These are phyloP conservation scores for Macaca mulatta DNA, from an alignment of 2,113 vertebrate genomes.

Conservation along the genomic window DNA sequence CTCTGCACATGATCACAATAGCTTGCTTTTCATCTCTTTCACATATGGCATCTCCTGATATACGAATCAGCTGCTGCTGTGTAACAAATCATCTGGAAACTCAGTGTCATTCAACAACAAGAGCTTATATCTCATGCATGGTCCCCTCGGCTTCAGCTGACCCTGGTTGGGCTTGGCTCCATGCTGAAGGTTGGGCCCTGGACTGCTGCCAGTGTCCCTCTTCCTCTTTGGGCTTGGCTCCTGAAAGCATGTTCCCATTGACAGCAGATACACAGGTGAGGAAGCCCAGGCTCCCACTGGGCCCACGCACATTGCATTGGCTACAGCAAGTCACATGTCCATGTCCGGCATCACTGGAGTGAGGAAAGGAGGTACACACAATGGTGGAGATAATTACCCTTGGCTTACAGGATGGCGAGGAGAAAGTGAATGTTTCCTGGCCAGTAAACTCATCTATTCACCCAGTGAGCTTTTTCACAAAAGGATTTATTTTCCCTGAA, in stretches of 20 bases:
- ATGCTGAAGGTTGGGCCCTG: neutral
- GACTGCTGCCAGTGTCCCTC: accelerated
- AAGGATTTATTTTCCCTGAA: too few species aligned
- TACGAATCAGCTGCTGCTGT: neutral
- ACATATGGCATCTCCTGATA: too few species aligned
- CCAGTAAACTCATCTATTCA: too few species aligned
- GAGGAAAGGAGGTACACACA: accelerated
- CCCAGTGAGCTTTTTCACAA: neutral
- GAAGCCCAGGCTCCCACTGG: accelerated
- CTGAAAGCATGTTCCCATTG: neutral
- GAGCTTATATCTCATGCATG: accelerated
- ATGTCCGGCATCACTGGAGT: accelerated
- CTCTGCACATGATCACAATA: accelerated
- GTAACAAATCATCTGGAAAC: neutral
- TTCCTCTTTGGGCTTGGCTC: too few species aligned
- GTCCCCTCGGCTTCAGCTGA: neutral
- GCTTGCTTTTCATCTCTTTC: neutral
- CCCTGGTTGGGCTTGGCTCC: too few species aligned
- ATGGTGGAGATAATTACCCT: neutral
- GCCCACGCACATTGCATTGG: accelerated
- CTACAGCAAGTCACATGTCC: neutral
- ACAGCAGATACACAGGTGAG: accelerated
- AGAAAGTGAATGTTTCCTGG: neutral
- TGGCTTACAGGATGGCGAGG: neutral
- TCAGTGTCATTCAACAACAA: neutral